Evolutionary conservation across 1,140 invertebrate species (phyloP).

Genomic region (Listronotus oregonensis): DNA sequence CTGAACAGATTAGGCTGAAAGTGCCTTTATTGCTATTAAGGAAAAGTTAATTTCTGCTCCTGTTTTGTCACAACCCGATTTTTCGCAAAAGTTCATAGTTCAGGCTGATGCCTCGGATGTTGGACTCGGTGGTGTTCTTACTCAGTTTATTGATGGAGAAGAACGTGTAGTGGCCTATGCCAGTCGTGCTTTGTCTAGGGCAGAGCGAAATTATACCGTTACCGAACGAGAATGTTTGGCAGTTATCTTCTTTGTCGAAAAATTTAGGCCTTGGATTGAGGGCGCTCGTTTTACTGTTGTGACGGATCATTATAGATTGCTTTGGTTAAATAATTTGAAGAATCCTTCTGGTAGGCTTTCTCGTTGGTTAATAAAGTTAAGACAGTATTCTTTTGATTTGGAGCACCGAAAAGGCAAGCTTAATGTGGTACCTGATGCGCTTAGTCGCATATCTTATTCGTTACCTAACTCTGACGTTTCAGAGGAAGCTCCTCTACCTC

Average conservation of each 20-base stretch:
- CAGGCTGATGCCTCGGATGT: conserved; percentile 44
- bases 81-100: conserved; percentile 5
- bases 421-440: conserved; percentile 51
- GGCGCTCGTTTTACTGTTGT: conserved; percentile 8
- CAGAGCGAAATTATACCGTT: conserved; percentile 26
- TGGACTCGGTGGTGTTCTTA: conserved; percentile 45
- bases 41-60: conserved; percentile 30
- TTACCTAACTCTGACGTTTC: not conserved
- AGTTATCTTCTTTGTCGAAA: conserved; percentile 25
- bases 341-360: conserved; percentile 55
- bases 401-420: conserved; percentile 48
- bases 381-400: conserved; percentile 53
- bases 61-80: conserved; percentile 45
- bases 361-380: conserved; percentile 55
- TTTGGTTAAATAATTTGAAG: conserved; percentile 57
- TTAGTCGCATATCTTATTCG: conserved; percentile 41
- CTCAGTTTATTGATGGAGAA: conserved; percentile 39
- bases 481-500: too few relatives aligned
- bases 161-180: conserved; percentile 58
- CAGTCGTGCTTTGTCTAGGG: conserved; percentile 52
- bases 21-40: not conserved
- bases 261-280: conserved; percentile 24
- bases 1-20: conserved; percentile 9
- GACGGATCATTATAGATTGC: conserved; percentile 55
- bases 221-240: conserved; percentile 37